Evolutionary conservation across 1,140 invertebrate species (phyloP).

Genomic region (Calliopsis andreniformis): DNA sequence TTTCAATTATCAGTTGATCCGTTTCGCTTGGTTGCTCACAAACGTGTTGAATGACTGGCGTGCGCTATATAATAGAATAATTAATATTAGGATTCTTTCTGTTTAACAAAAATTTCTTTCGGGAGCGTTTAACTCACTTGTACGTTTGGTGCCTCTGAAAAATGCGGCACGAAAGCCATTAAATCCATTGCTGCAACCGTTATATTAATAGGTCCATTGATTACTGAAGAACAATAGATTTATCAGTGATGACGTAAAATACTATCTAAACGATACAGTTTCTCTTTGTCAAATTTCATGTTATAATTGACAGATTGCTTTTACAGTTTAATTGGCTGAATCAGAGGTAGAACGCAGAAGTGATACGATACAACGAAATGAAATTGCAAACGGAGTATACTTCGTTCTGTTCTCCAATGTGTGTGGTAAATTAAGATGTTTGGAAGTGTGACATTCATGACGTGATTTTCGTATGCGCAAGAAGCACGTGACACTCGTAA

Average conservation of each 20-base stretch:
- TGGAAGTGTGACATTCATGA: neutral
- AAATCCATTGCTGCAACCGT: conserved; percentile 48
- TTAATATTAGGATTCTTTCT: neutral
- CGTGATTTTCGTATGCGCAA: conserved; percentile 1
- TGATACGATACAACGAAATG: too few species aligned
- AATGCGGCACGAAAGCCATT: conserved; percentile 49
- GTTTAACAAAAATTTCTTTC: neutral
- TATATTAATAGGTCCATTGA: neutral
- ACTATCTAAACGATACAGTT: neutral
- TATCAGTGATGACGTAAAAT: neutral
- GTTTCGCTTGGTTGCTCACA: conserved; percentile 52
- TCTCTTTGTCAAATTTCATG: neutral
- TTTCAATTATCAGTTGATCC: conserved; percentile 48
- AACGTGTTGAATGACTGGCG: conserved; percentile 58
- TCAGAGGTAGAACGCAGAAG: too few species aligned
- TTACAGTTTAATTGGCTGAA: too few species aligned
- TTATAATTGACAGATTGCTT: too few species aligned
- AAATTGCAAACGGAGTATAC: too few species aligned
- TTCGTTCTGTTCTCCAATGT: too few species aligned
- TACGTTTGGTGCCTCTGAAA: conserved; percentile 11
- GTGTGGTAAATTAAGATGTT: neutral
- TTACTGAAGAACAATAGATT: too few species aligned
- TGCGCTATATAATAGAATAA: neutral
- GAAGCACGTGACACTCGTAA: conserved; percentile 25
- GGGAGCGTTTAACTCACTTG: conserved; percentile 16